Base-by-base conservation (phyloP, 2,888 invertebrate species). In the Sclerodermus sp. region DNA sequence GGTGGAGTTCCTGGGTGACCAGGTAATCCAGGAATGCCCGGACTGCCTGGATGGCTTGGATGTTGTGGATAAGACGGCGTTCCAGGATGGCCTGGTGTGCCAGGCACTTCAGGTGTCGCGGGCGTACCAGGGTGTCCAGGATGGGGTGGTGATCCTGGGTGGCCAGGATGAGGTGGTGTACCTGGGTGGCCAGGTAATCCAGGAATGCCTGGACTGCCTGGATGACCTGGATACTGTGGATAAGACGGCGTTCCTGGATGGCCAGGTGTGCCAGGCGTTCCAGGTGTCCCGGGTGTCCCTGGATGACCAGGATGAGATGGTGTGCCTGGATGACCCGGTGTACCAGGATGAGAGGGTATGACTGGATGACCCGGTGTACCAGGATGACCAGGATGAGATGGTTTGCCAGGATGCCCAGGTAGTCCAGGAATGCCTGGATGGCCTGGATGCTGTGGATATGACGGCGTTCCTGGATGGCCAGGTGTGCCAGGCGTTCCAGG, bases 301-400 rank as follows among this genome's bases (percentile, higher is more conserved):
- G 57, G 63, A 23, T 32, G 41, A 5, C 60, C 52, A 31, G 77
- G 77, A 14, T 36, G 40, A 18, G 47, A 51, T 49, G 62, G 57
- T 30, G 31, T 39, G 1, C 47, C 53, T 34, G 60, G 58, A 15
- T 1, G 23, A 8, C 23, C 23, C 3, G 23, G 23, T 5, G 23
- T 23, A 5, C 23, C 23, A 5, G 23, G 23, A 23, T 23, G 23
- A 8, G 4, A 3, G 3, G 23, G 23, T 23, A 23, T 23, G 3
- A 8, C 23, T 23, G 23, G 23, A 5, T 3, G 3, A 3, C 23
- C 23, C 8, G 23, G 23, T 23, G 3, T 3, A 23, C 23, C 23
- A 5, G 23, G 23, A 5, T 5, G 4, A 8, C 36, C 36, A n/a
- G 36, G 36, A 3, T n/a, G 13, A 5, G 13, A 5, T 36, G 32